These are phyloP conservation scores for Drosophila persimilis DNA, from an alignment of 1,140 invertebrate species.

Conservation along the genomic window DNA sequence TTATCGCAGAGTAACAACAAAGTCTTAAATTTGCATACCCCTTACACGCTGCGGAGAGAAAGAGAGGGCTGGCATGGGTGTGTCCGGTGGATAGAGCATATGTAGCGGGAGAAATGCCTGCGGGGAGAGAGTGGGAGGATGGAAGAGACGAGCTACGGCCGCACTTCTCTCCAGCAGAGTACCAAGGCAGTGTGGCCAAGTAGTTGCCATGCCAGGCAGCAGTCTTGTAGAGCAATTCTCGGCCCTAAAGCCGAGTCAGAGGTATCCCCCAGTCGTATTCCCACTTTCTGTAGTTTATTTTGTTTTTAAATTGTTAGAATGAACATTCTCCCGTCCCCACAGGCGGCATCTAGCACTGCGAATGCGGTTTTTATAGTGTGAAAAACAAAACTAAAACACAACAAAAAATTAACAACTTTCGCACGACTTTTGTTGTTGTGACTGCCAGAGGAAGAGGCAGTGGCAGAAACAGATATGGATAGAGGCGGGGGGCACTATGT, in stretches of 20 bases:
- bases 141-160: no score
- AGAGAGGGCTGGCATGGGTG: slow-evolving; percentile 8
- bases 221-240: no score
- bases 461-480: not conserved
- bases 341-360: not conserved
- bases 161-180: no score
- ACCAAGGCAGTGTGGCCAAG: not conserved
- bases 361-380: slow-evolving; percentile 38
- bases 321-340: slow-evolving; percentile 7
- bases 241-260: not conserved
- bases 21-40: slow-evolving; percentile 26
- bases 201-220: no score
- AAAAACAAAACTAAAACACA: slow-evolving; percentile 50
- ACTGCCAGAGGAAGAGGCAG: not conserved
- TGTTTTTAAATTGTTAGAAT: slow-evolving; percentile 37
- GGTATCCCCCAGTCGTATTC: slow-evolving; percentile 16
- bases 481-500: not conserved
- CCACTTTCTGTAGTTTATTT: slow-evolving; percentile 16
- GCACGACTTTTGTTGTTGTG: slow-evolving; percentile 55
- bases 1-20: slow-evolving; percentile 21
- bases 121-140: not conserved
- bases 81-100: slow-evolving; percentile 14
- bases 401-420: slow-evolving; percentile 57
- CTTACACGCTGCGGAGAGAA: not conserved
- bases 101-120: slow-evolving; percentile 1